Evolutionary conservation across 2,113 vertebrate genomes (phyloP).

Genomic region (Orycteropus afer): DNA sequence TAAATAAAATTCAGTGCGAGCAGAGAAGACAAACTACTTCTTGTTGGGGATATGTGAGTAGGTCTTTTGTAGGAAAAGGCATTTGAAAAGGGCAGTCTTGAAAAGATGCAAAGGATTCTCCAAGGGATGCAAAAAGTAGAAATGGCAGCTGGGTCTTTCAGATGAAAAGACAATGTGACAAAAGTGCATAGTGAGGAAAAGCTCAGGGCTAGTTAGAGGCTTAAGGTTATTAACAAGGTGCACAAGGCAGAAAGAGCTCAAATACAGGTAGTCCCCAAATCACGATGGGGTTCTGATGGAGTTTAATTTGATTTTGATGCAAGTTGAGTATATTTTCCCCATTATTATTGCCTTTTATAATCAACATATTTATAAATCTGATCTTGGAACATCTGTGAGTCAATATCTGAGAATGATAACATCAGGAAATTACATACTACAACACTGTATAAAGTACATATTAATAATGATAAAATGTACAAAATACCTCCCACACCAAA

Average conservation of each 20-base stretch:
- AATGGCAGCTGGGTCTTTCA: neutral
- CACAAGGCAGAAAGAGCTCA: neutral
- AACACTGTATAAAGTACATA: too few relatives aligned
- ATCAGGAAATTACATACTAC: neutral
- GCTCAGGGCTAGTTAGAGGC: neutral
- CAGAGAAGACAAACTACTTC: neutral
- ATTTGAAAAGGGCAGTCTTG: neutral
- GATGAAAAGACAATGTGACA: neutral
- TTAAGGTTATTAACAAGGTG: neutral
- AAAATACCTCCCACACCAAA: neutral
- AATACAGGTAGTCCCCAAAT: neutral
- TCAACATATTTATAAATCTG: neutral
- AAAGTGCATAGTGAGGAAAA: neutral
- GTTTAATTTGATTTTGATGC: neutral
- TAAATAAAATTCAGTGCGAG: neutral
- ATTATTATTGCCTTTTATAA: neutral
- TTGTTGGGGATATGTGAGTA: neutral
- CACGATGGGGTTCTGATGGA: neutral
- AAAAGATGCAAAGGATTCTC: constrained; percentile 7
- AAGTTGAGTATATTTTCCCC: neutral
- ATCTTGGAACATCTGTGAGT: neutral
- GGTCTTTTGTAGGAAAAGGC: neutral
- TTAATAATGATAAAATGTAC: neutral
- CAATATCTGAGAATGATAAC: neutral
- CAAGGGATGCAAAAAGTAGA: neutral